A percentile compares a stretch with the other conserved stretches of the same genome.
Conservation (phyloP, 2,797 vertebrate species). For the Percopsis omiscomaycus region DNA sequence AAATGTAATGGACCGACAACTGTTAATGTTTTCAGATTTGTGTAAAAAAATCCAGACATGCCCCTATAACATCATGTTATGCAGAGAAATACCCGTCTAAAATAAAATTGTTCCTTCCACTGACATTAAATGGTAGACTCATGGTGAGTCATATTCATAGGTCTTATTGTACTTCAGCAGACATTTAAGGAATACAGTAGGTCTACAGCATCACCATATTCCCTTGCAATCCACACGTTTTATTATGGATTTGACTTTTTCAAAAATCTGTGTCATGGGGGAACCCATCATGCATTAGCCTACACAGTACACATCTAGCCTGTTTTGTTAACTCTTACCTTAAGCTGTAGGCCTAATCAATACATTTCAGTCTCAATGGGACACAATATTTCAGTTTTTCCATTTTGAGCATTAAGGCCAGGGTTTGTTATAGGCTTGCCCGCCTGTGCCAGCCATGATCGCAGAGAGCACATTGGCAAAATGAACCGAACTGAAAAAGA, state of each 20-base stretch:
- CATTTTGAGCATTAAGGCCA: too few relatives aligned
- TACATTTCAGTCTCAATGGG: too few relatives aligned
- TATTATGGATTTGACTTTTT: background rate
- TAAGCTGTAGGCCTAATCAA: too few relatives aligned
- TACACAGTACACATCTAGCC: too few relatives aligned
- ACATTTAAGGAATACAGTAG: background rate
- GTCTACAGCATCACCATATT: constrained; percentile 25
- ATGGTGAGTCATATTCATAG: background rate
- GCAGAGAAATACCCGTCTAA: background rate
- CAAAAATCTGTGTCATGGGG: background rate
- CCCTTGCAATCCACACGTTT: background rate
- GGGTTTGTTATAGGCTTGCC: constrained; percentile 17
- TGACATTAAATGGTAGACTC: constrained; percentile 7
- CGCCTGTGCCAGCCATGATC: constrained; percentile 20
- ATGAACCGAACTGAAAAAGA: constrained; percentile 33
- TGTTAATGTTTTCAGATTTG: constrained; percentile 22
- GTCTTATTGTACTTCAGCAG: constrained; percentile 12
- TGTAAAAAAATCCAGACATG: constrained; percentile 6
- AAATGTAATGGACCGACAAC: background rate
- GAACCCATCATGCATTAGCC: too few relatives aligned
- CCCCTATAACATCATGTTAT: constrained; percentile 3
- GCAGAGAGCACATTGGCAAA: constrained; percentile 11
- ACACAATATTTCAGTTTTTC: too few relatives aligned
- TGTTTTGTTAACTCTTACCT: too few relatives aligned
- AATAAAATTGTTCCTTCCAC: background rate